phyloP scores from a whole-genome alignment of 2,888 invertebrate genomes.

The Drosophila meridiana region DNA sequence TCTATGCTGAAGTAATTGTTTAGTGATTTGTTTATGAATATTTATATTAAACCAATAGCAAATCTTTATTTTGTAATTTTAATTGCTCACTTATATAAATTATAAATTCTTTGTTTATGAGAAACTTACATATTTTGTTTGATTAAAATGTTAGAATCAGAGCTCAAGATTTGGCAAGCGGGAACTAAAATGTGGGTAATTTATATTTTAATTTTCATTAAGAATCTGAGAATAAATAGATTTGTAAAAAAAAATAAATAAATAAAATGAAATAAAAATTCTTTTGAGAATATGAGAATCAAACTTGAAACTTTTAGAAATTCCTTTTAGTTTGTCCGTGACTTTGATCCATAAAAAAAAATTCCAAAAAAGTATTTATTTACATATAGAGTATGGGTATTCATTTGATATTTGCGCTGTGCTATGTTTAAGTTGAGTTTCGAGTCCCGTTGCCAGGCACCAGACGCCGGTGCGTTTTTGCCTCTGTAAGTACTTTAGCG shows the following conservation, averaged over 20 bases:
- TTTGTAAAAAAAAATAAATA: neutral
- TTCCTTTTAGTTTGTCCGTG: neutral
- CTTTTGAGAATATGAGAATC: neutral
- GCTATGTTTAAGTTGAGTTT: conserved; percentile 26
- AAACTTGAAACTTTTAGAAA: neutral
- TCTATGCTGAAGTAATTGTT: neutral
- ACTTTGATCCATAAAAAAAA: neutral
- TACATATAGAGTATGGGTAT: neutral
- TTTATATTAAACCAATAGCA: too few relatives aligned
- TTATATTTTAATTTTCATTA: neutral
- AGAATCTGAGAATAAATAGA: neutral
- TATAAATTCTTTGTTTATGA: neutral
- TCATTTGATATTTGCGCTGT: conserved; percentile 22
- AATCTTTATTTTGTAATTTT: neutral
- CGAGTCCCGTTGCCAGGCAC: conserved; percentile 37
- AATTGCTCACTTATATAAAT: neutral
- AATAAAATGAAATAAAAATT: too few relatives aligned
- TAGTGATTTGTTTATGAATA: neutral
- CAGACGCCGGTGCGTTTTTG: conserved; percentile 27
- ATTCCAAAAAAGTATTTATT: neutral
- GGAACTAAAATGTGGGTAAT: neutral
- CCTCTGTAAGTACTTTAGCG: conserved; percentile 57
- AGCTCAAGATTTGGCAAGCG: neutral
- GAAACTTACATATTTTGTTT: neutral
- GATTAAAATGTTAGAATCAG: neutral